These are phyloP conservation scores for Illadopsis cleaveri DNA, from an alignment of 2,113 vertebrate species.

Conservation along the genomic window DNA sequence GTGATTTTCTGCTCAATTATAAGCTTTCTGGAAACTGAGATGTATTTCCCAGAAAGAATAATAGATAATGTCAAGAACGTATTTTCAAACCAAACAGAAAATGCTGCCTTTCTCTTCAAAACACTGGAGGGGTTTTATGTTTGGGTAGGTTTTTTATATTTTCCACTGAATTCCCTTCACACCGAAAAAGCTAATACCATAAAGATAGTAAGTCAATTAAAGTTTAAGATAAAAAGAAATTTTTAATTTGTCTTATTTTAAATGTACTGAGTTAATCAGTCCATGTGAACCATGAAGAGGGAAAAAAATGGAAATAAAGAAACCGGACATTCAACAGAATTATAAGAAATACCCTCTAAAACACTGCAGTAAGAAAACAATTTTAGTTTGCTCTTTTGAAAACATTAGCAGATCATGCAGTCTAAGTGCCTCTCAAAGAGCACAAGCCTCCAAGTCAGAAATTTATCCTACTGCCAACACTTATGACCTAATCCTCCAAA, in stretches of 20 bases:
- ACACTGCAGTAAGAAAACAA: background rate
- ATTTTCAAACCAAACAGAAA: background rate
- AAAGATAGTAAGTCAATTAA: background rate
- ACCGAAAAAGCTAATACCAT: background rate
- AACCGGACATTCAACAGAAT: background rate
- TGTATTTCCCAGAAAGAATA: background rate
- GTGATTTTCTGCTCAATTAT: background rate
- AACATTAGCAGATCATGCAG: background rate
- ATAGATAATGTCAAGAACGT: background rate
- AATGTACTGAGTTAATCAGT: background rate
- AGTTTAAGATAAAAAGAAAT: background rate
- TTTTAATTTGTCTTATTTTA: background rate
- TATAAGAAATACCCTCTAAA: background rate
- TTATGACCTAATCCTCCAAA: conserved; percentile 45
- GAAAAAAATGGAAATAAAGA: background rate
- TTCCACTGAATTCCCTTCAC: background rate
- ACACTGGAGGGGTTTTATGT: background rate
- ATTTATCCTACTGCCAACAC: background rate
- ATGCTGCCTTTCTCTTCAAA: background rate
- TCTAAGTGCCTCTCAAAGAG: background rate
- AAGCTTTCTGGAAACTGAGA: background rate
- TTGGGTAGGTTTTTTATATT: background rate
- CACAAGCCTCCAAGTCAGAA: background rate
- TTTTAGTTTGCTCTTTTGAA: background rate
- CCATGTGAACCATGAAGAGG: background rate